A percentile compares a stretch with the other conserved stretches of the same genome.
Evolutionary conservation across 2,888 invertebrate species (phyloP).

Genomic region (Acrobasis consociella): DNA sequence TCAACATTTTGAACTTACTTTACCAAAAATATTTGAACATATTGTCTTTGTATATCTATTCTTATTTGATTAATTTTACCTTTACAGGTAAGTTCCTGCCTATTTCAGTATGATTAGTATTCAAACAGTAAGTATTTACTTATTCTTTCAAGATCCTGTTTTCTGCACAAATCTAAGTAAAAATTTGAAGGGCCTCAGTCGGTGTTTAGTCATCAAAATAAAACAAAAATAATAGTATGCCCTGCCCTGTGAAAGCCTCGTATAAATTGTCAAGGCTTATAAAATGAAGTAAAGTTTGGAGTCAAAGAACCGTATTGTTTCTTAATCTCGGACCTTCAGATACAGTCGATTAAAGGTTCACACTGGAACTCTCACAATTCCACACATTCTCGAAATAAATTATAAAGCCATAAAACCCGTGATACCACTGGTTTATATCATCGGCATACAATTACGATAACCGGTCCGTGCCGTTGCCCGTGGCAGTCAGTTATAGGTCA

Average conservation of each 20-base stretch:
- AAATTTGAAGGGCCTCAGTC: too few relatives aligned
- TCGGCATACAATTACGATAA: slow-evolving; percentile 44
- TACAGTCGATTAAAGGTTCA: not conserved
- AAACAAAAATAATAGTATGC: too few relatives aligned
- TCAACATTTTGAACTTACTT: too few relatives aligned
- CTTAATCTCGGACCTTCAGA: not conserved
- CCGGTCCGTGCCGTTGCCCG: slow-evolving; percentile 63
- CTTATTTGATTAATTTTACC: slow-evolving; percentile 30
- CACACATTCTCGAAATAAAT: slow-evolving; percentile 10
- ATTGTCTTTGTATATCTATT: not conserved
- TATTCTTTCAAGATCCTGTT: too few relatives aligned
- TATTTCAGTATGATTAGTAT: not conserved
- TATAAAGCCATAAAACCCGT: slow-evolving; percentile 32
- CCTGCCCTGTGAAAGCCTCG: too few relatives aligned
- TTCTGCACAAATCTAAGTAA: too few relatives aligned
- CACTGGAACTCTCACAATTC: slow-evolving; percentile 14
- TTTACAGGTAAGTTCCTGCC: slow-evolving; percentile 53
- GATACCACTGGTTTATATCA: slow-evolving; percentile 34
- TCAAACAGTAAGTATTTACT: not conserved
- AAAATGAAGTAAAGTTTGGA: too few relatives aligned
- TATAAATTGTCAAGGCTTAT: too few relatives aligned
- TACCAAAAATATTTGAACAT: not conserved
- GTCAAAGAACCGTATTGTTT: not conserved
- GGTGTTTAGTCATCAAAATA: too few relatives aligned
- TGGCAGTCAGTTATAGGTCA: slow-evolving; percentile 64